phyloP scores from a whole-genome alignment of 1,140 invertebrate genomes.

The Drosophila pectinifera region DNA sequence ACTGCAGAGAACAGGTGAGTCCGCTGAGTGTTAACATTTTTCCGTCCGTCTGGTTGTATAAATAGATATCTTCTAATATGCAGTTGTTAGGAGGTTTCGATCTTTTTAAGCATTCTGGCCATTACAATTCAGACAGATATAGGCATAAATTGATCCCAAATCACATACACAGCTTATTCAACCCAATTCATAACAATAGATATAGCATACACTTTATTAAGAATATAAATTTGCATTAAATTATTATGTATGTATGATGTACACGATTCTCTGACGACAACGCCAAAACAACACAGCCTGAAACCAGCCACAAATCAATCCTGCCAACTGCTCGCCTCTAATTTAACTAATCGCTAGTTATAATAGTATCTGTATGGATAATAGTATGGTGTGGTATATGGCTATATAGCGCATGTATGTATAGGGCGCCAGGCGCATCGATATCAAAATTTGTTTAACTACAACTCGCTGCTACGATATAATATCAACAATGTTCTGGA shows the following conservation, averaged over 20 bases:
- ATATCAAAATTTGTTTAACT: slow-evolving; percentile 64
- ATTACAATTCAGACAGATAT: too few species aligned
- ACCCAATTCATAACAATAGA: slow-evolving; percentile 47
- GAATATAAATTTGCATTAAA: slow-evolving; percentile 58
- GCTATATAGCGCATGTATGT: slow-evolving; percentile 47
- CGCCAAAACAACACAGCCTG: slow-evolving; percentile 81
- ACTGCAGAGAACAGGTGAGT: slow-evolving; percentile 91
- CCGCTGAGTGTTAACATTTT: too few species aligned
- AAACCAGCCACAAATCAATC: slow-evolving; percentile 76
- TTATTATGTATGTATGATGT: slow-evolving; percentile 52
- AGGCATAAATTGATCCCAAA: too few species aligned
- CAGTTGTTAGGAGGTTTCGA: neutral
- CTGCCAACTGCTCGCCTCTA: slow-evolving; percentile 70
- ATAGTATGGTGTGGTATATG: slow-evolving; percentile 53
- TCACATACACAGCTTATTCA: too few species aligned
- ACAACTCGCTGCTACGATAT: slow-evolving; percentile 57
- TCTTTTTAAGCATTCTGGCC: too few species aligned
- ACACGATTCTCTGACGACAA: slow-evolving; percentile 71
- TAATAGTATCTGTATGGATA: slow-evolving; percentile 51
- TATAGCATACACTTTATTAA: slow-evolving; percentile 57
- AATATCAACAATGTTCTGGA: slow-evolving; percentile 76
- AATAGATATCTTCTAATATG: too few species aligned
- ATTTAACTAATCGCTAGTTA: slow-evolving; percentile 58
- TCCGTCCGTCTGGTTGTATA: neutral
- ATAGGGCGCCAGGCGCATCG: slow-evolving; percentile 53